These are phyloP conservation scores for Rattus norvegicus DNA, from an alignment of 2,113 vertebrate species.

Conservation along the genomic window GRCr8 NC_086019.1:53409001-53409500, in stretches of 20 bases:
- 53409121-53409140: rapidly evolving
- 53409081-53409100: too few species aligned
- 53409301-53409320: not conserved
- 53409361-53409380: rapidly evolving
- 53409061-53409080: too few species aligned
- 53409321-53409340: rapidly evolving
- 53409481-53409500: not conserved
- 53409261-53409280: not conserved
- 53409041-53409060: too few species aligned
- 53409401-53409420: not conserved
- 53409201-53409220: not conserved
- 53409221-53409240: rapidly evolving
- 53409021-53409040: too few species aligned
- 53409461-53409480: rapidly evolving
- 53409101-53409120: too few species aligned
- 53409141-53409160: rapidly evolving
- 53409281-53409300: rapidly evolving
- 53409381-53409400: rapidly evolving
- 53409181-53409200: not conserved
- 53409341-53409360: rapidly evolving
- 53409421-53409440: rapidly evolving
- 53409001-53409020: too few species aligned
- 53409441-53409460: rapidly evolving
- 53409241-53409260: rapidly evolving
- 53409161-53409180: not conserved